Conservation (phyloP, 1,140 invertebrate genomes). For the Pteromalus puparum region DNA sequence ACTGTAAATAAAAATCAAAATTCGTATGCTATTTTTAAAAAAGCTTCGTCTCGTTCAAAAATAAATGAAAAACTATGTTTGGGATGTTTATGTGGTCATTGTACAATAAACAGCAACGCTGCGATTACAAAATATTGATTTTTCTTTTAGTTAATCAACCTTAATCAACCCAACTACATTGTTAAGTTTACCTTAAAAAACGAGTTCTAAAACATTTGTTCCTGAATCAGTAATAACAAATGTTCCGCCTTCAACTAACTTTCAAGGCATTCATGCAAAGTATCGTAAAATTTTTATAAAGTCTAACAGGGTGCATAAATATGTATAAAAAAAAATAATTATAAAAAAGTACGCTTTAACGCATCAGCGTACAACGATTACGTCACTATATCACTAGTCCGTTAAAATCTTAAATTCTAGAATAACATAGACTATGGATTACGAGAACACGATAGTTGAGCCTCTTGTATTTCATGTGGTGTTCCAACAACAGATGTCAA, state of each 20-base stretch:
- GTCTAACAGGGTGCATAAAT: background rate
- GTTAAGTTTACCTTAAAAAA: background rate
- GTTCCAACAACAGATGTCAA: slow-evolving; percentile 55
- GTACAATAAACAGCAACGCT: slow-evolving; percentile 52
- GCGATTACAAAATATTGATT: slow-evolving; percentile 25
- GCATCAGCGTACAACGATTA: background rate
- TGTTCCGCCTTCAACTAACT: background rate
- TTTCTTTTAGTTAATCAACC: background rate
- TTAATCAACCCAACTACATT: background rate
- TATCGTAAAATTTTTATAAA: background rate
- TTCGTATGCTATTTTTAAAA: slow-evolving; percentile 54
- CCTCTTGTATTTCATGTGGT: slow-evolving; percentile 56
- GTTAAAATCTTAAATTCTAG: background rate
- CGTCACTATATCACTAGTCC: background rate
- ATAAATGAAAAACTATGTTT: slow-evolving; percentile 12
- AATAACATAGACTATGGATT: background rate
- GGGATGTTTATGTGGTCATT: slow-evolving; percentile 16
- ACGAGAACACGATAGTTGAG: slow-evolving; percentile 54
- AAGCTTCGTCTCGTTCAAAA: slow-evolving; percentile 21
- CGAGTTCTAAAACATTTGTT: too few species aligned
- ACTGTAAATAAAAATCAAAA: slow-evolving; percentile 42
- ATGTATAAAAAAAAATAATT: background rate
- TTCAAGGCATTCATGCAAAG: background rate
- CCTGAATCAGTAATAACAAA: background rate
- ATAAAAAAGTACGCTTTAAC: background rate